These are phyloP conservation scores for Eutolmus rufibarbis DNA, from an alignment of 2,888 invertebrate genomes.

Conservation along the genomic window DNA sequence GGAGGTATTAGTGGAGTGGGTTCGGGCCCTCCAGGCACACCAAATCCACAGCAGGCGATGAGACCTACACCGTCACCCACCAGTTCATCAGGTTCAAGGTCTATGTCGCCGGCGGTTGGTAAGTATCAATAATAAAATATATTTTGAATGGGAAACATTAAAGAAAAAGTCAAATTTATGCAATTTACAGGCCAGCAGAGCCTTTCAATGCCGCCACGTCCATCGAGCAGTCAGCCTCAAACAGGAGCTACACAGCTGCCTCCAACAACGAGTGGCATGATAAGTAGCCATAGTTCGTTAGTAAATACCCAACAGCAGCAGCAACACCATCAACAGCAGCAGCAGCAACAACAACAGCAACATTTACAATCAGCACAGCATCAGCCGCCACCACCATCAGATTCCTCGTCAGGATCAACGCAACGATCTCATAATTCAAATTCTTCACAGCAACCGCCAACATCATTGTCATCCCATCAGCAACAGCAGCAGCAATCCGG, in stretches of 20 bases:
- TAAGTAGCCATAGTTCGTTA: slow-evolving; percentile 47
- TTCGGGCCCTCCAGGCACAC: slow-evolving; percentile 68
- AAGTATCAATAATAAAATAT: slow-evolving; percentile 62
- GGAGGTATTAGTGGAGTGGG: slow-evolving; percentile 71
- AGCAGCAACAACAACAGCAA: slow-evolving; percentile 56
- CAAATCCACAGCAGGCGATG: slow-evolving; percentile 80
- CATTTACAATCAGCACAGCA: slow-evolving; percentile 51
- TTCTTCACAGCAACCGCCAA: slow-evolving; percentile 50
- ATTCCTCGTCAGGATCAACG: slow-evolving; percentile 43
- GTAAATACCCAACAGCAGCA: slow-evolving; percentile 58
- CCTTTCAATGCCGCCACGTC: slow-evolving; percentile 95
- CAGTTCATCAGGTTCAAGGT: slow-evolving; percentile 92
- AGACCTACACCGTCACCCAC: slow-evolving; percentile 93
- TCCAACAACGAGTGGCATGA: slow-evolving; percentile 50
- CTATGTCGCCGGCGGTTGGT: slow-evolving; percentile 98
- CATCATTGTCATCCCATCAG: slow-evolving; percentile 62
- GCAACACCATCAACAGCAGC: slow-evolving; percentile 51
- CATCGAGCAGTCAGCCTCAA: slow-evolving; percentile 83
- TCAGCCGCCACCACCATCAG: slow-evolving; percentile 43
- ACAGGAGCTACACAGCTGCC: slow-evolving; percentile 62
- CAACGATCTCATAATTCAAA: slow-evolving; percentile 32
- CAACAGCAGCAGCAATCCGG: slow-evolving; percentile 54
- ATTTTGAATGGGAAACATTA: background rate
- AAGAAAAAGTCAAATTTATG: background rate
- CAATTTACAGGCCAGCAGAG: slow-evolving; percentile 78